phyloP scores from a whole-genome alignment of 2,797 vertebrate species.

The Tadarida brasiliensis region DNA sequence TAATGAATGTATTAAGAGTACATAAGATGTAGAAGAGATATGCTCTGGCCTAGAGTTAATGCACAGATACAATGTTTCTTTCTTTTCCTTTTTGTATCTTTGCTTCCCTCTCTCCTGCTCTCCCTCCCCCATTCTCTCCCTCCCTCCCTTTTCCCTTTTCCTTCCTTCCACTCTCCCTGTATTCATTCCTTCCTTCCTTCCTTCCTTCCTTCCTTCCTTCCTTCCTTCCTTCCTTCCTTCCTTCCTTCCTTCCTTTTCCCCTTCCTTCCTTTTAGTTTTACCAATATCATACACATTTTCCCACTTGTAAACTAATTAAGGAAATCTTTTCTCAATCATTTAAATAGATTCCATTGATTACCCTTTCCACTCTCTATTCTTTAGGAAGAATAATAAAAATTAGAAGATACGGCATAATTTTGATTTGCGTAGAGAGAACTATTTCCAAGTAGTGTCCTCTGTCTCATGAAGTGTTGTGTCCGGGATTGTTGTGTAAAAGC shows the following conservation, averaged over 20 bases:
- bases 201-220: neutral
- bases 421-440: slow-evolving; percentile 20
- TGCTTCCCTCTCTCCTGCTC: neutral
- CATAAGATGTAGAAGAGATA: neutral
- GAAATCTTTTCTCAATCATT: slow-evolving; percentile 7
- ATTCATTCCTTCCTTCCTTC: neutral
- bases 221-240: neutral
- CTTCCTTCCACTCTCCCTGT: neutral
- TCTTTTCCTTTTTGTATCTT: neutral
- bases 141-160: neutral
- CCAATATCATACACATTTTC: neutral
- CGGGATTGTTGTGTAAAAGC: neutral
- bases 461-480: neutral
- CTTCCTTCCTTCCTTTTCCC: neutral
- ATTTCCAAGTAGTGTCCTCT: neutral
- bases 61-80: neutral
- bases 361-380: neutral
- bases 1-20: neutral
- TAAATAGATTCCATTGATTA: neutral
- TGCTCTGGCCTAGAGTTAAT: neutral
- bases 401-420: neutral
- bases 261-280: neutral
- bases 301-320: neutral
- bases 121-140: neutral
- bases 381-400: neutral